These are phyloP conservation scores for Pycnomerus fuliginosus DNA, from an alignment of 2,888 invertebrate species.

Conservation along the genomic window DNA sequence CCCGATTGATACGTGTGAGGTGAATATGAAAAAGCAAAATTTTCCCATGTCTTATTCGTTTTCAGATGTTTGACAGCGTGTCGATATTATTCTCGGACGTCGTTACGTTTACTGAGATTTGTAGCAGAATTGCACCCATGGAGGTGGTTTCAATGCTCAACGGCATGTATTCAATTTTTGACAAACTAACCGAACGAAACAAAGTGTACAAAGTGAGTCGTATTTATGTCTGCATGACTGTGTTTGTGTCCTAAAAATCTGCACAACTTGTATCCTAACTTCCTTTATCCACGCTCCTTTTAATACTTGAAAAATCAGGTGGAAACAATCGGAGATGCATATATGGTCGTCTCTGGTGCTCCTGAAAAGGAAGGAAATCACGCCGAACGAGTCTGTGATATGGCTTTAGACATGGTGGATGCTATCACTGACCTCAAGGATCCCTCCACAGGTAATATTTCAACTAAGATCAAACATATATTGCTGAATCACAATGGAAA, in stretches of 20 bases:
- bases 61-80: constrained; percentile 92
- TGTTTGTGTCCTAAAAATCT: no score
- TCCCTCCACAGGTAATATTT: constrained; percentile 75
- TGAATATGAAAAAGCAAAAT: constrained; percentile 46
- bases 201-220: constrained; percentile 86
- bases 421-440: constrained; percentile 89
- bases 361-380: constrained; percentile 88
- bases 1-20: constrained; percentile 96
- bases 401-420: constrained; percentile 96
- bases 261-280: no score
- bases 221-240: no score
- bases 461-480: no score
- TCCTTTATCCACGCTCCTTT: no score
- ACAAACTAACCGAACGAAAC: constrained; percentile 88
- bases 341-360: constrained; percentile 97
- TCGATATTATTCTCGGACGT: constrained; percentile 97
- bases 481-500: no score
- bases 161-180: constrained; percentile 97
- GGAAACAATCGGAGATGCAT: constrained; percentile 97
- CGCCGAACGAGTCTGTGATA: constrained; percentile 88
- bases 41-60: neutral
- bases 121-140: constrained; percentile 94
- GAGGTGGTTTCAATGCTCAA: constrained; percentile 97
- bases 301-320: constrained; percentile 59
- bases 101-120: constrained; percentile 96